A percentile compares a stretch with the other conserved stretches of the same genome.
phyloP scores from a whole-genome alignment of 2,797 vertebrate genomes.

The Emydoidea blandingii region DNA sequence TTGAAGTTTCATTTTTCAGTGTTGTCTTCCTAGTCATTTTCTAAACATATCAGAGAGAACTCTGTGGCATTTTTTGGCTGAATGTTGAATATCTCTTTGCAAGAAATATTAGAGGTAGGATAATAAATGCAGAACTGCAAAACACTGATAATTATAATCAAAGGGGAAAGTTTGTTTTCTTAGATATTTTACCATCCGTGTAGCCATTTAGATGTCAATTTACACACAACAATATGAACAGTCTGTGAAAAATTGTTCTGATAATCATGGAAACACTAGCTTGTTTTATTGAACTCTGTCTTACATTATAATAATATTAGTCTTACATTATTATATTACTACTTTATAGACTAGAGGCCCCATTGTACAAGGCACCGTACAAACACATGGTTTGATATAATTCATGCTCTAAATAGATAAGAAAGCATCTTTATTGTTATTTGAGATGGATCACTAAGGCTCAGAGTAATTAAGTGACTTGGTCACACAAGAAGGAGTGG shows the following conservation, averaged over 20 bases:
- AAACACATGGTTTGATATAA: no score
- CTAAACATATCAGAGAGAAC: neutral
- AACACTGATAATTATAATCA: neutral
- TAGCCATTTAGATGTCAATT: neutral
- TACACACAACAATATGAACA: neutral
- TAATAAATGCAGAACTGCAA: slow-evolving; percentile 8
- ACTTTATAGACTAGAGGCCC: neutral
- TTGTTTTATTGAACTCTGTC: neutral
- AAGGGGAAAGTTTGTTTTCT: neutral
- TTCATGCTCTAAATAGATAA: no score
- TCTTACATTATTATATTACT: neutral
- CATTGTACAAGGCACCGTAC: neutral
- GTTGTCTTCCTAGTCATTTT: neutral
- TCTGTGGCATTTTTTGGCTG: neutral
- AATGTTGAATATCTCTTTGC: neutral
- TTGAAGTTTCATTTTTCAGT: neutral
- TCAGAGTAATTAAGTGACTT: no score
- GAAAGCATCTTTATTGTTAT: no score
- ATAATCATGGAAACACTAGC: neutral
- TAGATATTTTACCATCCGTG: neutral
- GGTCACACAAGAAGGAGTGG: no score
- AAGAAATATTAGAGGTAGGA: neutral
- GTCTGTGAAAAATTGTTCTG: neutral
- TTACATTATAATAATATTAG: no score
- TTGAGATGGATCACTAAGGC: no score